Evolutionary conservation across 2,797 vertebrate species (phyloP).

Genomic region (Danio jaintianensis): DNA sequence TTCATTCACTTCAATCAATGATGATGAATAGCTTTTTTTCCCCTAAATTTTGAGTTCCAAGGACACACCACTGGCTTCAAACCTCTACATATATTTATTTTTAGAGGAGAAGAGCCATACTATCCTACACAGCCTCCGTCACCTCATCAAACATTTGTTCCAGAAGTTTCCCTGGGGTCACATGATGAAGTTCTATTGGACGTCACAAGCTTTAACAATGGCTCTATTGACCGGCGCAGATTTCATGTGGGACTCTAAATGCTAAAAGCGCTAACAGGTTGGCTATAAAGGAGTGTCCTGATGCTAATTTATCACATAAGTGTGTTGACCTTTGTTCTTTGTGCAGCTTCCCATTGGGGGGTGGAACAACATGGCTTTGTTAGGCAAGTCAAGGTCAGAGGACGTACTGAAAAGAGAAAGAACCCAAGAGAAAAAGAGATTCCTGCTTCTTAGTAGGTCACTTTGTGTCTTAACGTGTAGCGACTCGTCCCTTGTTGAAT

Average conservation of each 20-base stretch:
- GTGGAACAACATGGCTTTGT: conserved; percentile 40
- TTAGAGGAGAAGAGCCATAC: not conserved
- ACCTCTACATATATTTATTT: conserved; percentile 5
- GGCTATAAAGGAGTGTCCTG: conserved; percentile 50
- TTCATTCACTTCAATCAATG: not conserved
- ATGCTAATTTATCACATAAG: conserved; percentile 58
- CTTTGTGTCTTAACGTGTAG: conserved; percentile 30
- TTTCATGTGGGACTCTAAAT: conserved; percentile 51
- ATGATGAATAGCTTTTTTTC: not conserved
- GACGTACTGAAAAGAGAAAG: not conserved
- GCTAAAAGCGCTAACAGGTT: conserved; percentile 41
- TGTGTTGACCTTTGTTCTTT: conserved; percentile 56
- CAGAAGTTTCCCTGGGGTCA: conserved; percentile 41
- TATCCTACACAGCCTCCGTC: not conserved
- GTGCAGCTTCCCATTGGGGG: conserved; percentile 23
- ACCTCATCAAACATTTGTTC: conserved; percentile 35
- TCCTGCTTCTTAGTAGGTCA: conserved; percentile 14
- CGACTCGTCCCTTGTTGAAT: conserved; percentile 34
- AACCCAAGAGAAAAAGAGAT: not conserved
- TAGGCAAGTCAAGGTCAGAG: conserved; percentile 41
- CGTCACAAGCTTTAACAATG: conserved; percentile 56
- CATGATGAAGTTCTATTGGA: conserved; percentile 41
- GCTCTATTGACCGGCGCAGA: conserved; percentile 43
- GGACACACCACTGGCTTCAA: conserved; percentile 6
- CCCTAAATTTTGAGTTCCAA: not conserved